Evolutionary conservation across 2,888 invertebrate genomes (phyloP).

Genomic region (Cantharis lateralis): DNA sequence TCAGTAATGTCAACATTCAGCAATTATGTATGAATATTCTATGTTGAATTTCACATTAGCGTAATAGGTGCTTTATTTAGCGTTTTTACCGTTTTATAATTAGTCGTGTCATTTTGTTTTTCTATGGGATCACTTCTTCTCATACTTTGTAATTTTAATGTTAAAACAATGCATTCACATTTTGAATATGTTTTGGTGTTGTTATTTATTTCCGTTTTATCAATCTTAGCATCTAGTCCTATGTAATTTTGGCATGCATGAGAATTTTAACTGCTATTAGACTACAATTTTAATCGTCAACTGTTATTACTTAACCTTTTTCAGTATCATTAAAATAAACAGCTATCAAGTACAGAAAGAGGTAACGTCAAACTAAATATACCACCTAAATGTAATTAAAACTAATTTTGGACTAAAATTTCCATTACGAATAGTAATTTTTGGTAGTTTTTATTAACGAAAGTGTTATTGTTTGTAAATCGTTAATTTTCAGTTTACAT

Average conservation of each 20-base stretch:
- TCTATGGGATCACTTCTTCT: conserved; percentile 9
- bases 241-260: conserved; percentile 41
- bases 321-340: neutral
- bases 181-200: conserved; percentile 41
- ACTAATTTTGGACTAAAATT: neutral
- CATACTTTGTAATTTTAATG: conserved; percentile 24
- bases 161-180: conserved; percentile 37
- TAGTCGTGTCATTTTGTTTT: conserved; percentile 1
- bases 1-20: neutral
- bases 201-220: conserved; percentile 47
- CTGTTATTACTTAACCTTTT: neutral
- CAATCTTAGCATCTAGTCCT: conserved; percentile 40
- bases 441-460: neutral
- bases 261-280: conserved; percentile 31
- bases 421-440: neutral
- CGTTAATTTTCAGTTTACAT: neutral
- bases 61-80: neutral
- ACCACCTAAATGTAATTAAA: neutral
- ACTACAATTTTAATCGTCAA: conserved; percentile 4
- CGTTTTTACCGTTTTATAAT: neutral
- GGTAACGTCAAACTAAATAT: neutral
- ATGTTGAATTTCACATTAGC: neutral
- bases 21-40: neutral
- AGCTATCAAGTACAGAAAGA: neutral
- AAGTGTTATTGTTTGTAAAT: neutral